Evolutionary conservation across 2,113 vertebrate genomes (phyloP).

Genomic region (Takifugu bimaculatus): DNA sequence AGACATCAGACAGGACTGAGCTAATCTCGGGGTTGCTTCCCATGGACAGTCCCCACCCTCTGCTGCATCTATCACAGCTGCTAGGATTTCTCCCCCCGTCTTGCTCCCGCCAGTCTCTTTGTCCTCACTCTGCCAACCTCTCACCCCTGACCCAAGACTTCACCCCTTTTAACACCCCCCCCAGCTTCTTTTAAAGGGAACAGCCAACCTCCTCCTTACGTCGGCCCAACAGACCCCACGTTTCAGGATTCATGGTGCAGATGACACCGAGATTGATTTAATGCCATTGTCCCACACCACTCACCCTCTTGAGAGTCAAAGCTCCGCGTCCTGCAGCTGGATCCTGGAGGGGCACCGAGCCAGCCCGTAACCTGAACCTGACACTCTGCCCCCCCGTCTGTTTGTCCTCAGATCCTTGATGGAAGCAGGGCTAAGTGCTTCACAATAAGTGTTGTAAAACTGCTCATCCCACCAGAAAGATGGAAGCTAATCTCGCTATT

Average conservation of each 20-base stretch:
- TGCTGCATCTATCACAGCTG: slow-evolving; percentile 45
- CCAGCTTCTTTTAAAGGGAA: slow-evolving; percentile 36
- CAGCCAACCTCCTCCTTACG: slow-evolving; percentile 16
- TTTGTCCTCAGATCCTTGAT: slow-evolving; percentile 5
- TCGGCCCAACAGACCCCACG: slow-evolving; percentile 21
- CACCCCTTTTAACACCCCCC: slow-evolving; percentile 38
- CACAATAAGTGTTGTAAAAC: slow-evolving; percentile 3
- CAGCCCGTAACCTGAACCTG: slow-evolving; percentile 45
- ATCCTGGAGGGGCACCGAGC: slow-evolving; percentile 37
- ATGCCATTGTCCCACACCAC: slow-evolving; percentile 41
- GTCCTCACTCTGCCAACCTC: slow-evolving; percentile 57
- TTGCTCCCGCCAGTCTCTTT: slow-evolving; percentile 47
- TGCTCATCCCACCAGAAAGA: slow-evolving; percentile 10
- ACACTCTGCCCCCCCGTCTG: slow-evolving; percentile 24
- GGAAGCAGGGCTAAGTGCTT: slow-evolving; percentile 4
- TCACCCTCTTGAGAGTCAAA: slow-evolving; percentile 13
- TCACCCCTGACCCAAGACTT: slow-evolving; percentile 67
- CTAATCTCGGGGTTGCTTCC: slow-evolving; percentile 61
- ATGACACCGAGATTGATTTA: slow-evolving; percentile 49
- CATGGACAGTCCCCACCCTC: slow-evolving; percentile 43
- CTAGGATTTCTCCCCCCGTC: slow-evolving; percentile 49
- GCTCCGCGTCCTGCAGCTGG: slow-evolving; percentile 22
- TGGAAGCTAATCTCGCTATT: slow-evolving; percentile 20
- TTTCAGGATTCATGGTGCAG: slow-evolving; percentile 47
- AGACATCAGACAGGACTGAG: slow-evolving; percentile 53